Evolutionary conservation across 1,140 invertebrate species (phyloP), one percentile per base, ranked within the genome.

Genomic region (Drosophila varians): DNA sequence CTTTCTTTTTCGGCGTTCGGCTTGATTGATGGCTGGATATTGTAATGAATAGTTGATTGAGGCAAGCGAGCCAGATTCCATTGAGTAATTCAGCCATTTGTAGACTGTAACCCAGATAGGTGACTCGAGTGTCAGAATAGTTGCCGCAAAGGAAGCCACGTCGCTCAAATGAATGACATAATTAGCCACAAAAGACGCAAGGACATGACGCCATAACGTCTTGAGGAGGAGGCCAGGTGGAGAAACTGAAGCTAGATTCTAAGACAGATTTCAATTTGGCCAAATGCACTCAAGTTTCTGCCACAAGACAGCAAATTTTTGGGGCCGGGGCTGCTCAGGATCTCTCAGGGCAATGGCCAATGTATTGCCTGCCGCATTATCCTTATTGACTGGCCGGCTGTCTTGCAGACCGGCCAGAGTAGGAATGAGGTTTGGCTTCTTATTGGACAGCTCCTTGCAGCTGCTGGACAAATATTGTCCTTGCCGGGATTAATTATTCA

Each of bases 251-350:
- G n/a, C n/a, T 9, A 9, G 65, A 16, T 53, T 58, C 2, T 72
- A 42, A 72, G 68, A 72, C 69, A 73, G 69, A 68, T 73, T 73
- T 73, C 68, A 73, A 73, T 73, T 73, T 73, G 48, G 23, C 14
- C 56, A 73, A 73, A 73, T 73, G 69, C 69, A 73, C 69, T 73
- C 69, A 62, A 72, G 69, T 53, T 46, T 21, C 47, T 47, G 55
- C 21, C 61, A n/a, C 36, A 26, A 48, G 66, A 69, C 45, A 58
- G 23, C 36, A 40, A 23, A 23, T 23, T 14, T 6, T 40, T 18
- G 21, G 14, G 36, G 46, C n/a, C 18, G 21, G 12, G 14, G 0
- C 38, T 19, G 18, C 14, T 9, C 19, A 25, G 54, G 12, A 40
- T 61, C 42, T 26, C 28, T 12, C 16, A n/a, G 36, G 52, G n/a